A percentile compares a stretch with the other conserved stretches of the same genome.
phyloP scores from a whole-genome alignment of 1,140 invertebrate species.

The Drosophila malerkotliana region DNA sequence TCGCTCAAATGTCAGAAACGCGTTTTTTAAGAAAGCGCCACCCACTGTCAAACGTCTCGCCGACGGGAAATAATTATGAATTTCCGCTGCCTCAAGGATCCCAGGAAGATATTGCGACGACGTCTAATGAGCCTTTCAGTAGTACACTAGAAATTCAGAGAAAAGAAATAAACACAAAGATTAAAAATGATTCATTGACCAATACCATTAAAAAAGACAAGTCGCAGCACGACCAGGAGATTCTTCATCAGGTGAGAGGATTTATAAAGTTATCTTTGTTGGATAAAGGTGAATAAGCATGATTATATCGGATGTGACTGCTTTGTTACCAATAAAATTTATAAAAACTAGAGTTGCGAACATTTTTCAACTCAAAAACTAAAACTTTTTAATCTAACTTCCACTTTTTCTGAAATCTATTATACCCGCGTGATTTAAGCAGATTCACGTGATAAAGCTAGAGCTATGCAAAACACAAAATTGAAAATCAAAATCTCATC shows the following conservation, averaged over 20 bases:
- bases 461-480: background rate
- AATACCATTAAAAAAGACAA: background rate
- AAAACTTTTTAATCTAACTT: no score
- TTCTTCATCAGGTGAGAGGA: conserved; percentile 7
- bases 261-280: background rate
- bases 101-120: conserved; percentile 1
- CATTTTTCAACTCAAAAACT: no score
- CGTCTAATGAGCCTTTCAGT: conserved; percentile 46
- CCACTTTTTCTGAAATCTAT: no score
- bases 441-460: background rate
- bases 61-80: background rate
- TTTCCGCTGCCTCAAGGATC: background rate
- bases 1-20: conserved; percentile 26
- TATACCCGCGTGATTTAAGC: no score
- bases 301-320: background rate
- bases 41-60: background rate
- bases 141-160: background rate
- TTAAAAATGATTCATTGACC: background rate
- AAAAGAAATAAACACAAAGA: no score
- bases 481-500: background rate
- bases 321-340: background rate
- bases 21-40: conserved; percentile 6
- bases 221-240: background rate
- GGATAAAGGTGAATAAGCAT: background rate
- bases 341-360: no score